These are phyloP conservation scores for Trinorchestia longiramus DNA, from an alignment of 1,140 invertebrate species.

Conservation along the genomic window DNA sequence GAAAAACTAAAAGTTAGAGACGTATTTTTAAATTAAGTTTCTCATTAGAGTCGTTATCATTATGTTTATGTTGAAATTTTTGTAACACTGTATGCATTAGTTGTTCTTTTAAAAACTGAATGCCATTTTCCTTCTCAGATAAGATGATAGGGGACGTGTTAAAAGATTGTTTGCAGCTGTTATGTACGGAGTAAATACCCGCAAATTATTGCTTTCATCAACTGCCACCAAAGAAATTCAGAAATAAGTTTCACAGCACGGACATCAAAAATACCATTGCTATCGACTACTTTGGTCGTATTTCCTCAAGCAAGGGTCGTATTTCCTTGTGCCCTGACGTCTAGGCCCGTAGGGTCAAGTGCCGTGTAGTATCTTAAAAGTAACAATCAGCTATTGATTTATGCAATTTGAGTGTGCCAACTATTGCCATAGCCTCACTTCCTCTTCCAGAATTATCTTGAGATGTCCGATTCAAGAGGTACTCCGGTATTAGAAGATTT, in stretches of 20 bases:
- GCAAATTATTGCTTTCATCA: background rate
- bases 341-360: background rate
- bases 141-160: background rate
- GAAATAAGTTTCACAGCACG: background rate
- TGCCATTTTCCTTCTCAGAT: background rate
- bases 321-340: background rate
- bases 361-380: background rate
- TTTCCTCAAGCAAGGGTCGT: background rate
- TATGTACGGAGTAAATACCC: background rate
- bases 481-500: background rate
- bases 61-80: background rate
- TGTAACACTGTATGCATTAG: too few relatives aligned
- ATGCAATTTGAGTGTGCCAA: background rate
- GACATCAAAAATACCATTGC: background rate
- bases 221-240: background rate
- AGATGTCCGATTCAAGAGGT: background rate
- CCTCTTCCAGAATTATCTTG: background rate
- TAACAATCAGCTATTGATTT: background rate
- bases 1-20: background rate
- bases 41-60: background rate
- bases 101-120: background rate
- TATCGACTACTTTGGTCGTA: background rate
- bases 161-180: background rate
- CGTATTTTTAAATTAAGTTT: background rate
- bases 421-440: background rate